Evolutionary conservation across 2,113 vertebrate genomes (phyloP).

Genomic region (Rhagologus leucostigma): DNA sequence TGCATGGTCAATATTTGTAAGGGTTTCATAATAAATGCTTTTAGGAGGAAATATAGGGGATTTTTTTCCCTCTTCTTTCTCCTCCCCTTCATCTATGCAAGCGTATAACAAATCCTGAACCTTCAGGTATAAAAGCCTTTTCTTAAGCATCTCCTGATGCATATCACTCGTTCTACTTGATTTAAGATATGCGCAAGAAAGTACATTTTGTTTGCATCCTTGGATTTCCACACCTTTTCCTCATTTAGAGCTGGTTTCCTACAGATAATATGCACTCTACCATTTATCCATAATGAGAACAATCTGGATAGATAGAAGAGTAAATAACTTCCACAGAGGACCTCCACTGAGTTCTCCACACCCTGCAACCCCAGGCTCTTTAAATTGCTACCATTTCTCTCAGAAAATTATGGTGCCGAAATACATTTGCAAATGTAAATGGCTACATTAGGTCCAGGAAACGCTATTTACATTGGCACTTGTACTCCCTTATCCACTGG

Average conservation of each 20-base stretch:
- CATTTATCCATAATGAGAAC: not conserved
- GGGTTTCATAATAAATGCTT: constrained; percentile 40
- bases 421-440: constrained; percentile 49
- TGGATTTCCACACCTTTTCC: constrained; percentile 42
- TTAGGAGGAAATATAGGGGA: not conserved
- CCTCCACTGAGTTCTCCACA: not conserved
- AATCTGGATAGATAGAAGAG: not conserved
- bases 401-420: constrained; percentile 53
- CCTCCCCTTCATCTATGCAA: not conserved
- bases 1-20: not conserved
- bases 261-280: not conserved
- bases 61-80: not conserved
- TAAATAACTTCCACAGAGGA: constrained; percentile 16
- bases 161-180: constrained; percentile 47
- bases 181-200: constrained; percentile 35
- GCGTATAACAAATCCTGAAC: constrained; percentile 5
- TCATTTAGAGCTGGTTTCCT: constrained; percentile 12
- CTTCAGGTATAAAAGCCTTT: constrained; percentile 52
- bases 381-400: constrained; percentile 54
- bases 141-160: constrained; percentile 54
- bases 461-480: not conserved
- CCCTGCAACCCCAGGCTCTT: not conserved
- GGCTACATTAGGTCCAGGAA: constrained; percentile 34
- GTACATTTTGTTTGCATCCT: constrained; percentile 25
- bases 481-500: not conserved